Conservation (phyloP, 1,140 invertebrate species). For the Ericerus pela region DNA sequence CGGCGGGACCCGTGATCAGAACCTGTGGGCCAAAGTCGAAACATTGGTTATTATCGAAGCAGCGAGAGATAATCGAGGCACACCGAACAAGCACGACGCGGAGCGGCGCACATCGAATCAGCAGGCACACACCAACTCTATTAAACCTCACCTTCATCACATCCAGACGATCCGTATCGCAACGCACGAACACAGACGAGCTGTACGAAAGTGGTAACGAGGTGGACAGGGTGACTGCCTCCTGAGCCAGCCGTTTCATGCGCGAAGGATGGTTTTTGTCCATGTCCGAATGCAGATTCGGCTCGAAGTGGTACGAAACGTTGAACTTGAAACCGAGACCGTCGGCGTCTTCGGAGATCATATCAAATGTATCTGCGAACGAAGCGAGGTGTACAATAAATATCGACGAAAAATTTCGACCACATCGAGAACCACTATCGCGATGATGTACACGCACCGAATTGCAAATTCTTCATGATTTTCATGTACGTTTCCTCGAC, state of each 20-base stretch:
- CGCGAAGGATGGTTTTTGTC: slow-evolving; percentile 69
- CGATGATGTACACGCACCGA: slow-evolving; percentile 42
- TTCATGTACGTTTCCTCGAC: slow-evolving; percentile 62
- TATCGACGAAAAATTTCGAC: neutral
- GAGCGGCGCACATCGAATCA: no score
- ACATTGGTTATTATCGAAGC: no score
- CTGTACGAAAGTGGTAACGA: slow-evolving; percentile 83
- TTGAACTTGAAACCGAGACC: slow-evolving; percentile 63
- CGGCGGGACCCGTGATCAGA: slow-evolving; percentile 77
- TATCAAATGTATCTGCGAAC: slow-evolving; percentile 71
- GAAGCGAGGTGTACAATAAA: slow-evolving; percentile 24
- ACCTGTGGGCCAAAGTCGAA: no score
- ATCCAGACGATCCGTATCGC: slow-evolving; percentile 83
- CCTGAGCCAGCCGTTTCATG: slow-evolving; percentile 85
- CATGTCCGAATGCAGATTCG: slow-evolving; percentile 68
- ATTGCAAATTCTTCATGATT: slow-evolving; percentile 75
- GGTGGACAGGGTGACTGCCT: slow-evolving; percentile 87
- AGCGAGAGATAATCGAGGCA: no score
- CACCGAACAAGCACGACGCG: no score
- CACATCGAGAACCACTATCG: neutral
- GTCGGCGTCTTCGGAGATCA: slow-evolving; percentile 58
- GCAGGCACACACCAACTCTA: neutral
- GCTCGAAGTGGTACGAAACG: slow-evolving; percentile 83
- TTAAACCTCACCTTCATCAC: slow-evolving; percentile 67
- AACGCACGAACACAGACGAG: slow-evolving; percentile 89